Percentiles rank a stretch among this genome's conserved stretches.
phyloP scores from a whole-genome alignment of 2,888 invertebrate genomes.

The Stegophylla sp. region DNA sequence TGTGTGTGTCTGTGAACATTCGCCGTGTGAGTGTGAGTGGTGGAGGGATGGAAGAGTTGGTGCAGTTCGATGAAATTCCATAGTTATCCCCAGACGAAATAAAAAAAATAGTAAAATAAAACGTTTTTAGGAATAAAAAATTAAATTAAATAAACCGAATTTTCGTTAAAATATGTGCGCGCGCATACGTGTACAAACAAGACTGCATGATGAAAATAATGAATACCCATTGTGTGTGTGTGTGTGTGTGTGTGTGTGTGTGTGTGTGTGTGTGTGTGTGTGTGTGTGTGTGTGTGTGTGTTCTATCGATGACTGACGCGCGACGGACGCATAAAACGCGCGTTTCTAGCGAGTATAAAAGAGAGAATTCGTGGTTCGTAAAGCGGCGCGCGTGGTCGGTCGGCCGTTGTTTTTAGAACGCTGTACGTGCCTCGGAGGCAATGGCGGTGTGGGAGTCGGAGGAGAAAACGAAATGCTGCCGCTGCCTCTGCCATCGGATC shows the following conservation, averaged over 20 bases:
- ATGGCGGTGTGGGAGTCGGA: not conserved
- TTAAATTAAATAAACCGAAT: not conserved
- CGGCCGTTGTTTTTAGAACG: not conserved
- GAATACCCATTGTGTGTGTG: too few species aligned
- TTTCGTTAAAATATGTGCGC: not conserved
- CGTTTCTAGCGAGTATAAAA: not conserved
- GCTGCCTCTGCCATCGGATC: constrained; percentile 25
- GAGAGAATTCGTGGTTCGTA: not conserved
- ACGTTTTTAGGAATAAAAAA: not conserved
- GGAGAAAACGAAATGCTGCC: not conserved
- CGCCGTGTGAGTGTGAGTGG: too few species aligned
- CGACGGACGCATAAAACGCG: not conserved
- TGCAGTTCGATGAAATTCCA: too few species aligned
- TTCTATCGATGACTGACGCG: not conserved
- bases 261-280: not conserved
- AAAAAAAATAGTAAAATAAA: not conserved
- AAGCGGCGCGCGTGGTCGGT: not conserved
- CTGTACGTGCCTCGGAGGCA: not conserved
- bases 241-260: not conserved
- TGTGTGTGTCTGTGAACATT: too few species aligned
- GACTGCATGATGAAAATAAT: not conserved
- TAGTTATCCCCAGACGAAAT: too few species aligned
- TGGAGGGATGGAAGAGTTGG: too few species aligned
- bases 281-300: not conserved
- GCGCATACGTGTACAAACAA: not conserved